Evolutionary conservation across 2,113 vertebrate genomes (phyloP).

Genomic region (Equus przewalskii): DNA sequence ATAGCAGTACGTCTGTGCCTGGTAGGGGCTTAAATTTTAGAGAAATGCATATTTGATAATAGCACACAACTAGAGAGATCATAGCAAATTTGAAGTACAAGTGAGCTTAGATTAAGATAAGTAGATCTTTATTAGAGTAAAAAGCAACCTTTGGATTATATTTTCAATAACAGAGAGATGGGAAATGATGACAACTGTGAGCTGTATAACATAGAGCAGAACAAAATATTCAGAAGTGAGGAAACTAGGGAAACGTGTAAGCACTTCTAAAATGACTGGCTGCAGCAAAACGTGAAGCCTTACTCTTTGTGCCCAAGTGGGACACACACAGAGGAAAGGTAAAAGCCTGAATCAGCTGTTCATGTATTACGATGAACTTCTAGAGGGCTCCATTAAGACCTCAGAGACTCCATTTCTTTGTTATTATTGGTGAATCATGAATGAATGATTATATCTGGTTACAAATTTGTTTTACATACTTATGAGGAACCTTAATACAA

Average conservation of each 20-base stretch:
- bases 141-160: neutral
- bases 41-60: neutral
- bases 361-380: neutral
- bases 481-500: neutral
- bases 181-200: neutral
- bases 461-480: neutral
- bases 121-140: neutral
- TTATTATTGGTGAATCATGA: neutral
- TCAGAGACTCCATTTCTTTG: neutral
- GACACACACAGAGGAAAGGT: neutral
- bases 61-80: slow-evolving; percentile 3
- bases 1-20: neutral
- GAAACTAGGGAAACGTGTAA: slow-evolving; percentile 15
- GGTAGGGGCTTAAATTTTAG: neutral
- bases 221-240: neutral
- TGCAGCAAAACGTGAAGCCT: slow-evolving; percentile 13
- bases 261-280: slow-evolving; percentile 16
- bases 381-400: neutral
- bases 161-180: slow-evolving; percentile 25
- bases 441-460: neutral
- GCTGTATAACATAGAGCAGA: neutral
- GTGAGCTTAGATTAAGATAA: neutral
- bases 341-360: neutral
- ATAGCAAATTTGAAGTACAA: slow-evolving; percentile 29
- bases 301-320: rapidly evolving